Evolutionary conservation across 2,888 invertebrate genomes (phyloP).

Genomic region (Latrodectus hesperus): DNA sequence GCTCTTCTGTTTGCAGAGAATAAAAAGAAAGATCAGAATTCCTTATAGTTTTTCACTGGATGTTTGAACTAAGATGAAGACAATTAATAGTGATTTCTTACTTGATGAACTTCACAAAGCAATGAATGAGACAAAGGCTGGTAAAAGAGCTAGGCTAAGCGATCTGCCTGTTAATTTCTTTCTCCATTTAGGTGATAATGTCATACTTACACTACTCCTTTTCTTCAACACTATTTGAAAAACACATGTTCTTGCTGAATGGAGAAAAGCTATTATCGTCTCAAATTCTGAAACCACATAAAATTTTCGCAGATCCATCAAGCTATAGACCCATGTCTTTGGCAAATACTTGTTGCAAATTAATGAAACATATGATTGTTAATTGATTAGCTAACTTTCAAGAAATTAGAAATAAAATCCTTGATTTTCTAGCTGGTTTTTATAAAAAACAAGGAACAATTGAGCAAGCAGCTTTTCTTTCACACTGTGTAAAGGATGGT

Average conservation of each 20-base stretch:
- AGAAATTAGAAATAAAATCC: not conserved
- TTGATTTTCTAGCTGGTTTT: slow-evolving; percentile 19
- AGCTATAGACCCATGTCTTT: slow-evolving; percentile 14
- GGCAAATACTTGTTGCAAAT: slow-evolving; percentile 1
- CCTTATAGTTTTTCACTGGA: not conserved
- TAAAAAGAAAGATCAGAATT: not conserved
- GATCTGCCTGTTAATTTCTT: slow-evolving; percentile 8
- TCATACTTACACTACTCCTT: not conserved
- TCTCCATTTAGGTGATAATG: not conserved
- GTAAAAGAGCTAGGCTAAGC: not conserved
- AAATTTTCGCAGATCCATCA: slow-evolving; percentile 1
- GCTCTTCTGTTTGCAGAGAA: not conserved
- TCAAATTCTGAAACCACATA: not conserved
- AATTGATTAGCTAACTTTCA: not conserved
- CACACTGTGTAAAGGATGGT: no score
- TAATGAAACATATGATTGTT: not conserved
- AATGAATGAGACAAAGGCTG: not conserved
- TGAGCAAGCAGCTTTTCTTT: not conserved
- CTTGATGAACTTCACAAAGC: slow-evolving; percentile 5
- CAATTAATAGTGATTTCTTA: slow-evolving; percentile 6
- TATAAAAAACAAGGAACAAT: not conserved
- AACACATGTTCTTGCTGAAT: not conserved
- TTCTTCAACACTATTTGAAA: slow-evolving; percentile 14
- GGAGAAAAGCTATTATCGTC: slow-evolving; percentile 18
- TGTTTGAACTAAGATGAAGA: slow-evolving; percentile 21